These are phyloP conservation scores for Alectura lathami DNA, from an alignment of 2,113 vertebrate genomes.

Conservation along the genomic window DNA sequence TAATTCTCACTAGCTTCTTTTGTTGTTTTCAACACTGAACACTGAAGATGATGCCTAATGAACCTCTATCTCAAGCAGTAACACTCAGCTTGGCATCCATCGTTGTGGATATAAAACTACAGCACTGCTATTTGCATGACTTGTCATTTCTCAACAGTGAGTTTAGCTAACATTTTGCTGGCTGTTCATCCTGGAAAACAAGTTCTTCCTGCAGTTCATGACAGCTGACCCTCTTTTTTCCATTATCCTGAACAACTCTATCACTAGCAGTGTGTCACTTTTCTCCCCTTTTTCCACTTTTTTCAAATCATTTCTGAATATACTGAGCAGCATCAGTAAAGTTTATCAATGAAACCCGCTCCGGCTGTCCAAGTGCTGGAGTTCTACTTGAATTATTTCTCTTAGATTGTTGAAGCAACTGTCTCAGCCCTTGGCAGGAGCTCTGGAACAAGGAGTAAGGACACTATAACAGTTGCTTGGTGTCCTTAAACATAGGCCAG, in stretches of 20 bases:
- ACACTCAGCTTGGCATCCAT: neutral
- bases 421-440: conserved; percentile 15
- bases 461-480: neutral
- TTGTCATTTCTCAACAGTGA: neutral
- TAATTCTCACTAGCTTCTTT: neutral
- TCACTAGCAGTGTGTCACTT: neutral
- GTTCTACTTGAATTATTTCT: conserved; percentile 41
- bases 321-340: neutral
- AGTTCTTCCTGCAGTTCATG: neutral
- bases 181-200: neutral
- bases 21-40: neutral
- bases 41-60: neutral
- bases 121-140: neutral
- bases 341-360: neutral
- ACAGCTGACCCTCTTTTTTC: neutral
- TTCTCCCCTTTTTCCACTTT: neutral
- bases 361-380: neutral
- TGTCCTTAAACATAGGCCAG: conserved; percentile 16
- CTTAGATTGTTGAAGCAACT: conserved; percentile 25
- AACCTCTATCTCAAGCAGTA: neutral
- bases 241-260: neutral
- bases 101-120: neutral
- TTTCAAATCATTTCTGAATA: neutral
- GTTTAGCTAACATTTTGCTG: neutral
- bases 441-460: conserved; percentile 47